Base-by-base conservation (phyloP, 2,888 invertebrate species). In the Lithophane socia region DNA sequence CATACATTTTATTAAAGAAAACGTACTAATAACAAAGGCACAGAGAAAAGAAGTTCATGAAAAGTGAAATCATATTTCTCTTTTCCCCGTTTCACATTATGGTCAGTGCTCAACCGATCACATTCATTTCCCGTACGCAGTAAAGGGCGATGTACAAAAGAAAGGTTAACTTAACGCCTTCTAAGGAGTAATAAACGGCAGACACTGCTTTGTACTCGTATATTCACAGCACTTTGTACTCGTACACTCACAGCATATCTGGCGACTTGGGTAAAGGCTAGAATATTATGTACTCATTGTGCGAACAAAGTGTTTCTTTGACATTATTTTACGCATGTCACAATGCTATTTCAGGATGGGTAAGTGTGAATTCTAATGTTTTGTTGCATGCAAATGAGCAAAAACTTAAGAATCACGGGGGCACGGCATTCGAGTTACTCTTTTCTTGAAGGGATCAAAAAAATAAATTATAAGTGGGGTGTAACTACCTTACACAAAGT, bases 51-150 rank as follows among this genome's bases (percentile, higher is more conserved):
- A 13, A 13, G 52, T 68, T 58, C 54, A 64, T 16, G 37, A 63
- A 71, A 61, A 49, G 12, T n/a, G 3, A 47, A 54, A 54, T 60
- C 21, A 81, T 64, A 49, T 64, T 29, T 75, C 7, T 24, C 24
- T 69, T 44, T 52, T 16, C 49, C 24, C 12, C 12, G 2, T 42
- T 24, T 29, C 13, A 52, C 29, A 63, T 47, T 52, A 72, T 70
- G 69, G 56, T 21, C 16, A 64, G 3, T n/a, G 47, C n/a, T 37
- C 2, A 37, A 16, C 65, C 56, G 56, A 54, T 61, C 64, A 72
- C 82, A 83, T 83, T 66, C 16, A 76, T 85, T 77, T 85, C 72
- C 86, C 70, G 70, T 73, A 77, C 37, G 16, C 52, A 47, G 76
- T 69, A 75, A 44, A 65, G n/a, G 65, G 52, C 63, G 66, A 72